Conservation (phyloP, 2,113 vertebrate genomes). For the Seriola aureovittata region DNA sequence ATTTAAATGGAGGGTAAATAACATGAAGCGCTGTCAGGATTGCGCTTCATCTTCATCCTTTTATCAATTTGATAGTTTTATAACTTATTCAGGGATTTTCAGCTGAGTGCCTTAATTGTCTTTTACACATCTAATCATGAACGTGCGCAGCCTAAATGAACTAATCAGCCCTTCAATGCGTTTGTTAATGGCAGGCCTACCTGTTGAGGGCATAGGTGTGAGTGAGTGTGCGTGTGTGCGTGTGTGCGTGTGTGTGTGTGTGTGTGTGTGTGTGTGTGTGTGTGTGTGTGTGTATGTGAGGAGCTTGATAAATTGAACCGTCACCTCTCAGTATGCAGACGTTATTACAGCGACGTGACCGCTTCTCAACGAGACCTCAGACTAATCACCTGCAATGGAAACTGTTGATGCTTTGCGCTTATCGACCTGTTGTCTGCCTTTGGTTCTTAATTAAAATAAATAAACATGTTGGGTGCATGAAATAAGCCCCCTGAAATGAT, state of each 20-base stretch:
- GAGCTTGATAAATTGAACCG: slow-evolving; percentile 74
- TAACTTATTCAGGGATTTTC: slow-evolving; percentile 69
- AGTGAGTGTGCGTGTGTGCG: background rate
- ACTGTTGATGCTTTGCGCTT: slow-evolving; percentile 74
- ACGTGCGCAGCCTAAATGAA: slow-evolving; percentile 68
- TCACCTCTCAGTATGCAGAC: slow-evolving; percentile 82
- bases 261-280: slow-evolving; percentile 5
- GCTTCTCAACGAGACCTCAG: slow-evolving; percentile 67
- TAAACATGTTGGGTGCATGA: slow-evolving; percentile 40
- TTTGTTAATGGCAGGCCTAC: slow-evolving; percentile 63
- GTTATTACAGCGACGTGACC: slow-evolving; percentile 78
- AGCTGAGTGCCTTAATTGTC: slow-evolving; percentile 50
- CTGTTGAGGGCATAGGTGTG: slow-evolving; percentile 71
- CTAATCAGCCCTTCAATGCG: slow-evolving; percentile 55
- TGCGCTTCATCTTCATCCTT: background rate
- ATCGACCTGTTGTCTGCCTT: slow-evolving; percentile 76
- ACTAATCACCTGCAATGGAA: slow-evolving; percentile 77
- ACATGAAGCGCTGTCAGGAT: background rate
- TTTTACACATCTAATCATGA: slow-evolving; percentile 54
- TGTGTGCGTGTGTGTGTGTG: slow-evolving; percentile 2
- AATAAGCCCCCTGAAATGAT: slow-evolving; percentile 20
- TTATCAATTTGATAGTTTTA: slow-evolving; percentile 55
- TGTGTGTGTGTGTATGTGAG: slow-evolving; percentile 32
- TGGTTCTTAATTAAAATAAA: slow-evolving; percentile 69
- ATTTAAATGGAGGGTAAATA: slow-evolving; percentile 5